phyloP scores from a whole-genome alignment of 2,888 invertebrate genomes.

The Tetanocera ferruginea region DNA sequence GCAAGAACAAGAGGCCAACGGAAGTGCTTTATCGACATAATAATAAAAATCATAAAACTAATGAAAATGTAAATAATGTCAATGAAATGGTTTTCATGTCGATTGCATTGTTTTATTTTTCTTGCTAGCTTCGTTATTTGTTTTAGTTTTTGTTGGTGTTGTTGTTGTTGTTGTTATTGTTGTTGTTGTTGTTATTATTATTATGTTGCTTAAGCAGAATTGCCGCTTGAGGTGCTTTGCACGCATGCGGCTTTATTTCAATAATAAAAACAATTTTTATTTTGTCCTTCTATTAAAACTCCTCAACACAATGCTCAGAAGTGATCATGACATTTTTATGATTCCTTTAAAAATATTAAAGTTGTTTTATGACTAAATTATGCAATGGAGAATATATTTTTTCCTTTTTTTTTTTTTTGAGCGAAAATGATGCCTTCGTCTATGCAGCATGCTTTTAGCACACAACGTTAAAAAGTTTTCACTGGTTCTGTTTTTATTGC shows the following conservation, averaged over 20 bases:
- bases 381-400: no score
- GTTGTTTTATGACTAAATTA: no score
- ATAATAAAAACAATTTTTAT: constrained; percentile 1
- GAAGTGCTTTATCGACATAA: constrained; percentile 26
- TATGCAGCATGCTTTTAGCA: no score
- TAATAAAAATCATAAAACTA: constrained; percentile 38
- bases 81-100: constrained; percentile 33
- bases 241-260: not conserved
- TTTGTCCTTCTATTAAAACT: not conserved
- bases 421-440: no score
- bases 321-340: no score
- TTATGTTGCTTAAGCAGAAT: no score
- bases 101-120: not conserved
- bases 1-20: not conserved
- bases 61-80: constrained; percentile 42
- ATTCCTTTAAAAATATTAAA: no score
- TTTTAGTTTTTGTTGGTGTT: not conserved
- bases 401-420: no score
- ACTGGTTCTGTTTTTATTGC: no score
- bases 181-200: not conserved
- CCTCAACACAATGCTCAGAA: not conserved
- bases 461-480: no score
- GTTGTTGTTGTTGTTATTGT: not conserved
- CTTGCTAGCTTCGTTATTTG: not conserved
- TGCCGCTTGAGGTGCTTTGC: not conserved